These are phyloP conservation scores for Gorsachius magnificus DNA, from an alignment of 2,797 vertebrate species.

Conservation along the genomic window DNA sequence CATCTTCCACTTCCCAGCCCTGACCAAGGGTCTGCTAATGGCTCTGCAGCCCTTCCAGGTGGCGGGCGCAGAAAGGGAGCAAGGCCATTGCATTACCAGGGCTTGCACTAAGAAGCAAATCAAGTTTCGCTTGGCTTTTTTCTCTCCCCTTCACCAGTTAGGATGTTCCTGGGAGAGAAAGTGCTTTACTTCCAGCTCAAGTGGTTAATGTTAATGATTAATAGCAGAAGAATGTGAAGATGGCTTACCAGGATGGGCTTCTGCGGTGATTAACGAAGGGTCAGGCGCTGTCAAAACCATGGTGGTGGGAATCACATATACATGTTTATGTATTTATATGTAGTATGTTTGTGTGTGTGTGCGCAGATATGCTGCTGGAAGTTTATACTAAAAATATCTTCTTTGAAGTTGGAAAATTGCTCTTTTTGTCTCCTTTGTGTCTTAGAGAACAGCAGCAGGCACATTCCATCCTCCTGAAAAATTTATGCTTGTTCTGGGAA, in stretches of 20 bases:
- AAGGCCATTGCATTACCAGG: neutral
- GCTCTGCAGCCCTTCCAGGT: neutral
- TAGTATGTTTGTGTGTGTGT: neutral
- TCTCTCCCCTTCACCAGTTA: neutral
- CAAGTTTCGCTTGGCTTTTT: neutral
- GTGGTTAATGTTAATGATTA: neutral
- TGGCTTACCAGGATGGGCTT: neutral
- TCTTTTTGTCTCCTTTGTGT: constrained; percentile 5
- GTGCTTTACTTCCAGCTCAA: neutral
- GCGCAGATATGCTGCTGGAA: neutral
- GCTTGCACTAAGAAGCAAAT: neutral
- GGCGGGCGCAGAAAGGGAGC: neutral
- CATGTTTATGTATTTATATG: neutral
- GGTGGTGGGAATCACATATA: neutral
- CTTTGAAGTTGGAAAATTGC: constrained; percentile 15
- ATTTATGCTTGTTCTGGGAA: constrained; percentile 52
- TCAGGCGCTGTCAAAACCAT: neutral
- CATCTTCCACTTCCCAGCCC: neutral
- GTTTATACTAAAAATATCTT: neutral
- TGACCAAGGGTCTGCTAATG: neutral
- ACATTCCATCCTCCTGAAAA: constrained; percentile 45
- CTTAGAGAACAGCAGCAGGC: constrained; percentile 20
- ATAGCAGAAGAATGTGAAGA: neutral
- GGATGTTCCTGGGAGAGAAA: neutral
- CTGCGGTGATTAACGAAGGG: neutral